Evolutionary conservation across 2,888 invertebrate genomes (phyloP), one percentile per base, ranked within the genome.

Genomic region (Rhorus exstirpatorius): DNA sequence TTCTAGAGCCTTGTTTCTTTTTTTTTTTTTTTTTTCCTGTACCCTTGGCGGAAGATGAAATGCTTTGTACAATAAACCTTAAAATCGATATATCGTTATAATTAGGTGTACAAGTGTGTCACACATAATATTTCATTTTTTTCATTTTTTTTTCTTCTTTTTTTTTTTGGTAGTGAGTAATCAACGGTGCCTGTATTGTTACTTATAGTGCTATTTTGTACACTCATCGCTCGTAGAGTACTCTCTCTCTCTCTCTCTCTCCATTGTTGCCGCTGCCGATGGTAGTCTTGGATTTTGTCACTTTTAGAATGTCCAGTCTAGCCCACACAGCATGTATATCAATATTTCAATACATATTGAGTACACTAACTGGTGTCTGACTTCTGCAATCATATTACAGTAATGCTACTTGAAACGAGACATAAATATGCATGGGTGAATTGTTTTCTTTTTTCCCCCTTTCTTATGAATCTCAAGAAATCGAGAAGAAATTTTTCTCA

Each of bases 361-460:
- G 85, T 86, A 88, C 88, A 90, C 89, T 90, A 90, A 90, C 88
- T 89, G 89, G 87, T 86, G 84, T 87, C 87, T 87, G 88, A 89
- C 74, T 90, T 89, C 90, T 90, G 90, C 85, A 90, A 90, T 86
- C 90, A 90, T 86, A 90, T 89, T 87, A 87, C 83, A 90, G 85
- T 84, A 76, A 71, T 79, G 84, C 77, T 76, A 84, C 75, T 84
- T 86, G 58, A 82, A 75, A 82, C 46, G 63, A 63, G 68, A 75
- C 63, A 63, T 71, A 65, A 44, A n/a, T n/a, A 72, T 81, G 21
- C 19, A 70, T 71, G 19, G 53, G 12, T 58, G 14, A 41, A 49
- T 31, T 79, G 67, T 65, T 60, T 55, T 53, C 38, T 61, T 60
- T 60, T 70, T 35, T 44, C n/a, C n/a, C n/a, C 44, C 31, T 41